Evolutionary conservation across 1,140 invertebrate genomes (phyloP).

Genomic region (Ostrea edulis): DNA sequence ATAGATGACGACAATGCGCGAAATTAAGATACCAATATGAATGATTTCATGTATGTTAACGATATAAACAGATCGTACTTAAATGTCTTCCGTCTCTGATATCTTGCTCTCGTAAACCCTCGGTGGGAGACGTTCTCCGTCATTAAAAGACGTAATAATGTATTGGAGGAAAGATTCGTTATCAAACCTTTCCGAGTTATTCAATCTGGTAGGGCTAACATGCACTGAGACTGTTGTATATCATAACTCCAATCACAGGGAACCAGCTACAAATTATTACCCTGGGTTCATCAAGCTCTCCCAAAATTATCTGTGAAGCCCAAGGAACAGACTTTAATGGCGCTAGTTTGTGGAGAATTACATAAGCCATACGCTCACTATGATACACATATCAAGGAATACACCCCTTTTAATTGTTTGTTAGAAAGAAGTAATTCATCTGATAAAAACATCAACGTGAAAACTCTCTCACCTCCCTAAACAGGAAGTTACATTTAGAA

Average conservation of each 20-base stretch:
- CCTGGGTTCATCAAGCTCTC: not conserved
- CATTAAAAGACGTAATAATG: conserved; percentile 10
- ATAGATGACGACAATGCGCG: not conserved
- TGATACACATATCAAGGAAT: conserved; percentile 2
- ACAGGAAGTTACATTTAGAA: not conserved
- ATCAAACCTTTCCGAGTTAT: conserved; percentile 22
- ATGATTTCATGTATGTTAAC: not conserved
- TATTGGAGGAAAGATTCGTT: not conserved
- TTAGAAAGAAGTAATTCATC: conserved; percentile 17
- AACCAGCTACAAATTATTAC: not conserved
- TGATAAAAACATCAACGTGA: not conserved
- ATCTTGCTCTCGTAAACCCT: not conserved
- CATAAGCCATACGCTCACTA: conserved; percentile 33
- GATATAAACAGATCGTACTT: not conserved
- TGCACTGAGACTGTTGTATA: not conserved
- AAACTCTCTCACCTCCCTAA: not conserved
- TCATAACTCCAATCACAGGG: not conserved
- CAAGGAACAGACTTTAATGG: not conserved
- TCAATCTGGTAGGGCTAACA: conserved; percentile 10
- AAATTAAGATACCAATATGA: not conserved
- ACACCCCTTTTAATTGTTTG: conserved; percentile 37
- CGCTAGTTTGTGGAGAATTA: not conserved
- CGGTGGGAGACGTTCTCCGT: not conserved
- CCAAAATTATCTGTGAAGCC: conserved; percentile 17
- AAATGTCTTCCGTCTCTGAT: not conserved